These are phyloP conservation scores for Zygaena filipendulae DNA, from an alignment of 2,888 invertebrate genomes.

Conservation along the genomic window DNA sequence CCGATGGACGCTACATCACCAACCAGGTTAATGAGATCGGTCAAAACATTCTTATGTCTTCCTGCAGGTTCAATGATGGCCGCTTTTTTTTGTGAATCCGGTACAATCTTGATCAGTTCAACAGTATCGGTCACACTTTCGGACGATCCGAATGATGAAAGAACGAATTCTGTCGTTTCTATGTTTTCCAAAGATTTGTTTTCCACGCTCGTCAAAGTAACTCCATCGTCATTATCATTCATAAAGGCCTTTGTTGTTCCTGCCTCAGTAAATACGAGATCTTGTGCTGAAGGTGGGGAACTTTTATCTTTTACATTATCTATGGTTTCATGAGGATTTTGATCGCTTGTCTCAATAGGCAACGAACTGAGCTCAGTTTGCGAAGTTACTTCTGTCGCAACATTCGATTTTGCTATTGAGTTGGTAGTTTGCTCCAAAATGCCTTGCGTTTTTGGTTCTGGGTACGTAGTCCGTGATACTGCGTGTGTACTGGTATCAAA, in stretches of 20 bases:
- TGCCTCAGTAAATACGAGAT: constrained; percentile 19
- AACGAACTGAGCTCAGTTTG: constrained; percentile 53
- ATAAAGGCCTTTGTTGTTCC: constrained; percentile 23
- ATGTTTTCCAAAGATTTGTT: constrained; percentile 34
- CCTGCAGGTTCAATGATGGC: constrained; percentile 36
- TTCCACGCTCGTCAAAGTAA: constrained; percentile 6
- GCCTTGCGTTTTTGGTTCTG: constrained; percentile 19
- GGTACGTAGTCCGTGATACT: constrained; percentile 12
- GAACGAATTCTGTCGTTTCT: constrained; percentile 50
- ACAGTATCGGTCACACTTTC: constrained; percentile 46
- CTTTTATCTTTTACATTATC: constrained; percentile 34
- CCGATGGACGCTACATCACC: constrained; percentile 57
- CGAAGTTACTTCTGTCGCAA: constrained; percentile 44
- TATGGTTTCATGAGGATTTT: constrained; percentile 43
- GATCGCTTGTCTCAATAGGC: constrained; percentile 55
- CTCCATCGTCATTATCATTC: neutral
- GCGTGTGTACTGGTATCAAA: constrained; percentile 19
- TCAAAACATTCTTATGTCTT: constrained; percentile 36
- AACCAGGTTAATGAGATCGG: constrained; percentile 51
- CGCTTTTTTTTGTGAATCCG: constrained; percentile 33
- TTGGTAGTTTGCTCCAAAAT: constrained; percentile 27
- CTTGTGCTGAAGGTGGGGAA: constrained; percentile 26
- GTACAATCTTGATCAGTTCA: constrained; percentile 43
- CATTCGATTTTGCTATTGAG: constrained; percentile 32
- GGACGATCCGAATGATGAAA: constrained; percentile 40